Percentiles rank a stretch among this genome's conserved stretches.
Evolutionary conservation across 1,140 invertebrate genomes (phyloP).

Genomic region (Papilio dardanus): DNA sequence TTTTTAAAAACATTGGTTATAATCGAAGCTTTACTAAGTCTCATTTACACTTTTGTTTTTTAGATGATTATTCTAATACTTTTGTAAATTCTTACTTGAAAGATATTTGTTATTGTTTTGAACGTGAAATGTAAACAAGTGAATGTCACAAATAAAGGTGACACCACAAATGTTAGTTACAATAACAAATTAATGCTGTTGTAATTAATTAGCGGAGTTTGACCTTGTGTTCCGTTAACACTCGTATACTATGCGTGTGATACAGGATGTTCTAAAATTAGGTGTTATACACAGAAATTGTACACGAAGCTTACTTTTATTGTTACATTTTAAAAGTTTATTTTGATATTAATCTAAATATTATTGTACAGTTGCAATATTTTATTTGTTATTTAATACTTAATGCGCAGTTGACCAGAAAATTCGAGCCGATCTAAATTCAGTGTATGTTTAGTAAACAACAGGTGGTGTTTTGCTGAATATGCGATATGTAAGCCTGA

Average conservation of each 20-base stretch:
- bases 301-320: not conserved
- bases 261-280: conserved; percentile 1
- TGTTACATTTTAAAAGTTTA: not conserved
- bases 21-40: no score
- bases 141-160: not conserved
- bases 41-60: no score
- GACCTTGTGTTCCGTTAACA: conserved; percentile 20
- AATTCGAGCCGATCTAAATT: conserved; percentile 6
- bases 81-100: not conserved
- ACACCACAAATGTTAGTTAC: not conserved
- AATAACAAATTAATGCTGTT: conserved; percentile 10
- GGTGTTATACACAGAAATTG: not conserved
- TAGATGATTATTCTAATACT: not conserved
- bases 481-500: not conserved
- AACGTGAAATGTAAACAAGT: not conserved
- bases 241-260: not conserved
- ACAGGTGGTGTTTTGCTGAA: conserved; percentile 18
- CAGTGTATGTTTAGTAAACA: conserved; percentile 1
- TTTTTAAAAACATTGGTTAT: no score
- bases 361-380: no score
- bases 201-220: conserved; percentile 25
- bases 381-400: not conserved
- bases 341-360: not conserved
- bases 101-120: not conserved
- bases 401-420: conserved; percentile 14